phyloP scores from a whole-genome alignment of 1,140 invertebrate genomes.

The Magallana ariakensis region DNA sequence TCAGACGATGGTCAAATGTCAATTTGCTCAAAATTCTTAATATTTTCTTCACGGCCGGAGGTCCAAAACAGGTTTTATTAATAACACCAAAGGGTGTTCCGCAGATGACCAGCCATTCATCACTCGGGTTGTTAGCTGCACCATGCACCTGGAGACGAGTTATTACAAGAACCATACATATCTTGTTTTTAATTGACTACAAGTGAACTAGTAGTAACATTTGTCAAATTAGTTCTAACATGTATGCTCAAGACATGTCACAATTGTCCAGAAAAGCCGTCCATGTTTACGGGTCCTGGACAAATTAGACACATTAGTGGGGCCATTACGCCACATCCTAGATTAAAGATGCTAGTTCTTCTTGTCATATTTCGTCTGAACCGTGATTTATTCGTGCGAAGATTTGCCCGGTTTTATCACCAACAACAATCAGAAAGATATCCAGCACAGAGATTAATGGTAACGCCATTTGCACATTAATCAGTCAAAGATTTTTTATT shows the following conservation, averaged over 20 bases:
- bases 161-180: conserved; percentile 13
- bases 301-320: conserved; percentile 29
- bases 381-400: background rate
- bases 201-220: conserved; percentile 11
- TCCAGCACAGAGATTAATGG: conserved; percentile 20
- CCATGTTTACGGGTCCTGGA: conserved; percentile 25
- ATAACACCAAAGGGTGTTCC: conserved; percentile 21
- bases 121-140: conserved; percentile 23
- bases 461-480: conserved; percentile 25
- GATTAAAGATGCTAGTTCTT: conserved; percentile 5
- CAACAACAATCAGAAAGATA: conserved; percentile 33
- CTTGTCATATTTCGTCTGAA: conserved; percentile 34
- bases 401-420: background rate
- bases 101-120: conserved; percentile 26
- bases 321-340: conserved; percentile 35
- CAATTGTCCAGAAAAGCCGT: background rate
- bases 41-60: conserved; percentile 13
- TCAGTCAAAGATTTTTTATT: conserved; percentile 23
- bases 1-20: conserved; percentile 21
- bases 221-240: conserved; percentile 33
- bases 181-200: background rate
- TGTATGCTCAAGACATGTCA: conserved; percentile 1
- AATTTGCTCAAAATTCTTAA: conserved; percentile 23
- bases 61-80: background rate
- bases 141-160: conserved; percentile 13